These are phyloP conservation scores for Drosophila sp. DNA, from an alignment of 1,140 invertebrate genomes.

Conservation along the genomic window DNA sequence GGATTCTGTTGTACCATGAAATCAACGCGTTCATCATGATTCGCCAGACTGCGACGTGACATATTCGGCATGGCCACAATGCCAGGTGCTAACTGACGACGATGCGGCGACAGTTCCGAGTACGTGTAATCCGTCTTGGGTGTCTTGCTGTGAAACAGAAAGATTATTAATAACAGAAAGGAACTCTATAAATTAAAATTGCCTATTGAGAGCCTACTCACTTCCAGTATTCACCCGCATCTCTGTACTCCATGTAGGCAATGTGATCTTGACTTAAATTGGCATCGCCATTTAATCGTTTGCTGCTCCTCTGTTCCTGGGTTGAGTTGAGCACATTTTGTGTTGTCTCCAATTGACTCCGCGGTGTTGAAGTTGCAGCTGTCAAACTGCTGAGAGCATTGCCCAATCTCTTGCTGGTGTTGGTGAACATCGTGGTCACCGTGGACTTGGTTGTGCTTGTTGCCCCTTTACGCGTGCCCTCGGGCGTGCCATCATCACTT, in stretches of 20 bases:
- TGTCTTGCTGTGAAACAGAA: constrained; percentile 86
- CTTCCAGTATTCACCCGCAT: constrained; percentile 89
- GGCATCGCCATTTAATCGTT: constrained; percentile 71
- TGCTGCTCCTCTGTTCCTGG: constrained; percentile 58
- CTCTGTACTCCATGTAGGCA: constrained; percentile 87
- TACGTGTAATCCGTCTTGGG: constrained; percentile 94
- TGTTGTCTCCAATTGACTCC: constrained; percentile 61
- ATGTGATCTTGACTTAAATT: constrained; percentile 84
- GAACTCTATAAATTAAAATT: not conserved
- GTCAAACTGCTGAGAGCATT: constrained; percentile 40
- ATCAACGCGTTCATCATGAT: constrained; percentile 76
- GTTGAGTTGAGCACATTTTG: constrained; percentile 73
- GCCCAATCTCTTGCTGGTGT: constrained; percentile 48
- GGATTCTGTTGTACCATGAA: constrained; percentile 76
- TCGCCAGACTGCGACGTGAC: constrained; percentile 88
- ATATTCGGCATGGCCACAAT: constrained; percentile 92
- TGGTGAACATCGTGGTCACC: constrained; percentile 51
- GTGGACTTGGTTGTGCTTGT: constrained; percentile 45
- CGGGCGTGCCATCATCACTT: constrained; percentile 59
- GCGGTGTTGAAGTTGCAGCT: constrained; percentile 67
- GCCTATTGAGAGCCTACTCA: constrained; percentile 81
- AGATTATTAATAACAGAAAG: not conserved
- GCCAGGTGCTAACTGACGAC: constrained; percentile 90
- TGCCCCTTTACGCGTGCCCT: constrained; percentile 38
- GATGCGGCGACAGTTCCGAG: constrained; percentile 89